Evolutionary conservation across 2,797 vertebrate species (phyloP).

Genomic region (Arremon brunneinucha): DNA sequence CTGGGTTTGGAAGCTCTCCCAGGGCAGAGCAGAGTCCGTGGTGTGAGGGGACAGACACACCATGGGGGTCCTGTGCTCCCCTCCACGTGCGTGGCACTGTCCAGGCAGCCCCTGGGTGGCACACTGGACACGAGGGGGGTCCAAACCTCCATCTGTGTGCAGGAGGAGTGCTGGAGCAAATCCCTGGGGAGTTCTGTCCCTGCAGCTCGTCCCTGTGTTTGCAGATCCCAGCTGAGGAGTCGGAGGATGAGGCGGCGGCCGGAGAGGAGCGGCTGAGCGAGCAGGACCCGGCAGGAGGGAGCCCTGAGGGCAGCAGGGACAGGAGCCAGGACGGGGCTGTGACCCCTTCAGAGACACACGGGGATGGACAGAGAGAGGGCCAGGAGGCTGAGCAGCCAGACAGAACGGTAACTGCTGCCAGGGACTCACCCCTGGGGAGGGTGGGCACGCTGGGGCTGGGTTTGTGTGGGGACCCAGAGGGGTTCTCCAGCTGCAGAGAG

Average conservation of each 20-base stretch:
- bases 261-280: conserved; percentile 66
- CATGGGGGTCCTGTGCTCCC: rapidly evolving
- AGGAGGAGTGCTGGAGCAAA: not conserved
- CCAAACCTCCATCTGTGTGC: rapidly evolving
- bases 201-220: not conserved
- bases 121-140: rapidly evolving
- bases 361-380: not conserved
- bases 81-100: rapidly evolving
- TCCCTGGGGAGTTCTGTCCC: not conserved
- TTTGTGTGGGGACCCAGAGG: not conserved
- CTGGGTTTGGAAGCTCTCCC: not conserved
- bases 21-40: rapidly evolving
- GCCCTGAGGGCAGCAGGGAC: not conserved
- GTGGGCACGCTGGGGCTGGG: not conserved
- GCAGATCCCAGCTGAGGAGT: conserved; percentile 73
- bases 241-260: conserved; percentile 4
- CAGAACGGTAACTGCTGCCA: not conserved
- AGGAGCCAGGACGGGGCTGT: not conserved
- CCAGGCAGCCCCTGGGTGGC: rapidly evolving
- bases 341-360: not conserved
- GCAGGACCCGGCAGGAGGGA: not conserved
- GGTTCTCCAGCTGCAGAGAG: not conserved
- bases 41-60: rapidly evolving
- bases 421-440: rapidly evolving
- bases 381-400: conserved; percentile 42